These are phyloP conservation scores for Apistogramma diplotaenia DNA, from an alignment of 2,113 vertebrate genomes.

Conservation along the genomic window DNA sequence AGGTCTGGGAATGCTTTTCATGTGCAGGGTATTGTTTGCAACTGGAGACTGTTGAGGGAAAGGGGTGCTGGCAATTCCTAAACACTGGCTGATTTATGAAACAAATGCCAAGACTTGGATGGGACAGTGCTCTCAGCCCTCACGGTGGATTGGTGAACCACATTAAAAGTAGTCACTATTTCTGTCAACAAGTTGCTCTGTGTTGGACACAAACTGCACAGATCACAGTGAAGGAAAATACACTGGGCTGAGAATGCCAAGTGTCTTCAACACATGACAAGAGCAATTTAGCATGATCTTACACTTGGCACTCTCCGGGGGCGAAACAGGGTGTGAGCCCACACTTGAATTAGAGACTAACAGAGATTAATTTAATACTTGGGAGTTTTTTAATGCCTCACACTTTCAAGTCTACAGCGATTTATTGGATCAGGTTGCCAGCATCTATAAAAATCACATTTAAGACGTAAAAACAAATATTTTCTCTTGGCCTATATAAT, in stretches of 20 bases:
- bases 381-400: constrained; percentile 72
- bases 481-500: constrained; percentile 77
- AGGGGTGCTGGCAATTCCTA: constrained; percentile 21
- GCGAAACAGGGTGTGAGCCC: constrained; percentile 74
- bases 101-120: background rate
- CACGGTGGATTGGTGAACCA: constrained; percentile 3
- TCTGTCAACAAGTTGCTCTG: constrained; percentile 60
- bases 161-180: constrained; percentile 51
- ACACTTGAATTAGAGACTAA: constrained; percentile 78
- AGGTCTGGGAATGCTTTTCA: constrained; percentile 68
- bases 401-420: constrained; percentile 74
- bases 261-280: constrained; percentile 81
- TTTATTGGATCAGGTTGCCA: constrained; percentile 79
- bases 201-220: constrained; percentile 59
- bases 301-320: constrained; percentile 74
- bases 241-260: constrained; percentile 71
- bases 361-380: constrained; percentile 80
- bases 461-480: constrained; percentile 74
- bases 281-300: constrained; percentile 79
- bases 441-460: constrained; percentile 78
- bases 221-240: constrained; percentile 52
- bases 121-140: constrained; percentile 7
- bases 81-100: constrained; percentile 37
- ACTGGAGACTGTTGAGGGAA: constrained; percentile 33
- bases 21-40: constrained; percentile 50